Conservation (phyloP, 2,888 invertebrate species). For the Drosophila testacea region DNA sequence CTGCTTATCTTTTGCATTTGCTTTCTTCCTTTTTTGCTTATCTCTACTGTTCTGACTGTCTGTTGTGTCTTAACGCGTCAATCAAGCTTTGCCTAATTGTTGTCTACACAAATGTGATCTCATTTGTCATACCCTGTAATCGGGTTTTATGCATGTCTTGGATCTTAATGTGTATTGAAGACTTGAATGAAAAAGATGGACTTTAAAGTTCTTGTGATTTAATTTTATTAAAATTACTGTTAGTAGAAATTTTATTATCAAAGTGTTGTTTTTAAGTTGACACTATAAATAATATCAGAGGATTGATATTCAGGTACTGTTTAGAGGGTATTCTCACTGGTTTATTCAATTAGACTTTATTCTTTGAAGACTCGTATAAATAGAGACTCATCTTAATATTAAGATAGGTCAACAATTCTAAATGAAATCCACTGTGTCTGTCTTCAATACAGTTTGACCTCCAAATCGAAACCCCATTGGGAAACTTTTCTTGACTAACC, state of each 20-base stretch:
- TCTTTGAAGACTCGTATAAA: too few relatives aligned
- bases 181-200: background rate
- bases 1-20: slow-evolving; percentile 38
- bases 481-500: slow-evolving; percentile 7
- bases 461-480: too few relatives aligned
- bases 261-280: too few relatives aligned
- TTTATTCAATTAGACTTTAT: too few relatives aligned
- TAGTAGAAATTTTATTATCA: too few relatives aligned
- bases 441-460: slow-evolving; percentile 1
- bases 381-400: background rate
- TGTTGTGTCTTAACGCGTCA: slow-evolving; percentile 31
- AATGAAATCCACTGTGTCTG: background rate
- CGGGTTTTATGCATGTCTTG: background rate
- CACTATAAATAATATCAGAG: too few relatives aligned
- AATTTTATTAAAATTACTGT: background rate
- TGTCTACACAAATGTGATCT: slow-evolving; percentile 6
- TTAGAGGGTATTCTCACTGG: too few relatives aligned
- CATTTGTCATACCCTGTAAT: slow-evolving; percentile 30
- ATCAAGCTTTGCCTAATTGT: slow-evolving; percentile 43
- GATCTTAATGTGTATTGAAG: background rate
- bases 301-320: too few relatives aligned
- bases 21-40: slow-evolving; percentile 35
- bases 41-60: slow-evolving; percentile 10
- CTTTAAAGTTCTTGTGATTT: background rate
- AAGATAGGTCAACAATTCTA: slow-evolving; percentile 14